Evolutionary conservation across 2,113 vertebrate genomes (phyloP).

Genomic region (Eleginops maclovinus): DNA sequence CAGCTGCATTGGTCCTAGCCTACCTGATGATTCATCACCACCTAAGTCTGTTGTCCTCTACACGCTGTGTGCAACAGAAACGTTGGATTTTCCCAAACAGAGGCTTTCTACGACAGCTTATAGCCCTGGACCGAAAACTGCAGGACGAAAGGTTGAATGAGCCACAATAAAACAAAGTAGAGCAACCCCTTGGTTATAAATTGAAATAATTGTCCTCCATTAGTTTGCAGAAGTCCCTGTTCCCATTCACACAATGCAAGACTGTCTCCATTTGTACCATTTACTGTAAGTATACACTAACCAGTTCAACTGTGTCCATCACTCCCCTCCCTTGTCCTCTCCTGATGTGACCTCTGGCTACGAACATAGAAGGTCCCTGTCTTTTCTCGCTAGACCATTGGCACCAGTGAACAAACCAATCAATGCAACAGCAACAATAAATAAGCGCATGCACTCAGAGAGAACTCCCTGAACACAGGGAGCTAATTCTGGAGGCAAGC

Average conservation of each 20-base stretch:
- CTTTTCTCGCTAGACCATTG: background rate
- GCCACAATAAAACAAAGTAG: constrained; percentile 16
- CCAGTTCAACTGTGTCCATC: constrained; percentile 20
- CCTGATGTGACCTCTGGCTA: constrained; percentile 33
- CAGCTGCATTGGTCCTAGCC: constrained; percentile 84
- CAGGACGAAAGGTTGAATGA: constrained; percentile 14
- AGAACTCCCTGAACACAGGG: constrained; percentile 45
- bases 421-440: constrained; percentile 60
- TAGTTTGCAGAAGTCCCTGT: background rate
- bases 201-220: background rate
- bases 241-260: constrained; percentile 9
- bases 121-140: constrained; percentile 62
- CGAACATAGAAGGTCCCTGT: constrained; percentile 13
- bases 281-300: constrained; percentile 13
- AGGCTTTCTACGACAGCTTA: constrained; percentile 86
- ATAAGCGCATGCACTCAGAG: constrained; percentile 50
- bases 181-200: background rate
- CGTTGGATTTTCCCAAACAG: constrained; percentile 87
- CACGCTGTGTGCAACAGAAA: constrained; percentile 74
- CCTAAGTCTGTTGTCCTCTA: constrained; percentile 78
- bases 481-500: constrained; percentile 72
- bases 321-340: constrained; percentile 7
- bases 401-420: constrained; percentile 46
- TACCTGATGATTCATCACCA: constrained; percentile 86
- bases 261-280: constrained; percentile 24